Conservation (phyloP, 2,113 vertebrate genomes). For the Tamias sibiricus region DNA sequence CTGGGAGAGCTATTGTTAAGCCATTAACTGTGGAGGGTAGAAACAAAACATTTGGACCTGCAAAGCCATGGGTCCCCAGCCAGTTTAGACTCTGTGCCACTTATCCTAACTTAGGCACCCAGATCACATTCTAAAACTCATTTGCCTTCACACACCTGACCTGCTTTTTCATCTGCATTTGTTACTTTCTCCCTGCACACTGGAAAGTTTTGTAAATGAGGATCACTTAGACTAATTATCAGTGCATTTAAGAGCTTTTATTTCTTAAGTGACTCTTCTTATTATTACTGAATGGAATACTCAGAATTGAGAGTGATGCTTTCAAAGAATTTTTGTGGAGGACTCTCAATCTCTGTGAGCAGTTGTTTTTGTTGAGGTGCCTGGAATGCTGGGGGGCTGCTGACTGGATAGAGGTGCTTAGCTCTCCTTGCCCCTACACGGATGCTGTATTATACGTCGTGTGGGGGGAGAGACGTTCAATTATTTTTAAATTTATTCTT, state of each 20-base stretch:
- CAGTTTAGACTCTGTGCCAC: not conserved
- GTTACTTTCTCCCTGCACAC: not conserved
- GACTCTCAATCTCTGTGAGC: slow-evolving; percentile 36
- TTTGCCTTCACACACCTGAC: slow-evolving; percentile 20
- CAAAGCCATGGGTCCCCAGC: not conserved
- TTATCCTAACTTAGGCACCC: not conserved
- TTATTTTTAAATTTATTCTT: slow-evolving; percentile 30
- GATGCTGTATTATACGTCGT: not conserved
- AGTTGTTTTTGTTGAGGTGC: slow-evolving; percentile 15
- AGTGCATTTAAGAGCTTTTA: slow-evolving; percentile 48
- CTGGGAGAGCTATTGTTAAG: not conserved
- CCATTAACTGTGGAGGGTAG: not conserved
- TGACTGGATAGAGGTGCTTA: not conserved
- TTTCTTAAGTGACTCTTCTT: slow-evolving; percentile 63
- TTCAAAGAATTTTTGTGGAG: slow-evolving; percentile 60
- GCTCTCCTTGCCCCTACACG: not conserved
- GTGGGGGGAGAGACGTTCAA: slow-evolving; percentile 10
- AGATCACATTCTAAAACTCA: not conserved
- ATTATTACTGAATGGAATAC: slow-evolving; percentile 47
- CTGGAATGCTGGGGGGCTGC: not conserved
- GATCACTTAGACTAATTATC: slow-evolving; percentile 39
- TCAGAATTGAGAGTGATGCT: slow-evolving; percentile 40
- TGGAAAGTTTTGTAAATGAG: slow-evolving; percentile 38
- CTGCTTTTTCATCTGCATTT: not conserved
- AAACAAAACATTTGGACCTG: not conserved